Percentiles rank a stretch among this genome's conserved stretches.
Evolutionary conservation across 1,140 invertebrate species (phyloP).

Genomic region (Caenorhabditis remanei): DNA sequence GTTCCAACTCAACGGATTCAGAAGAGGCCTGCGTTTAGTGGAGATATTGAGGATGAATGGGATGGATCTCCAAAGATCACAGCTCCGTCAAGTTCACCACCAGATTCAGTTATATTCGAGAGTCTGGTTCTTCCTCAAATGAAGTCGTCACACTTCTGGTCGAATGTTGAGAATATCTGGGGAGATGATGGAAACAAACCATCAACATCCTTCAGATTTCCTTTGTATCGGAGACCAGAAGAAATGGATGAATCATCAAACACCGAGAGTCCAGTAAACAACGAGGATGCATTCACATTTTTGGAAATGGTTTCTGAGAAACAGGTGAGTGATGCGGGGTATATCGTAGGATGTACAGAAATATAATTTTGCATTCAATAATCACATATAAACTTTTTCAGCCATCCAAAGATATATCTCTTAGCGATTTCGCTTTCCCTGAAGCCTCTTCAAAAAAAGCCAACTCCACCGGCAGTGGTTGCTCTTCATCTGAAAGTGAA

Average conservation of each 20-base stretch:
- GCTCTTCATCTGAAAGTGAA: background rate
- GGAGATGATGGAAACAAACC: background rate
- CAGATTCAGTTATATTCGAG: background rate
- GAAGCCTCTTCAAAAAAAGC: slow-evolving; percentile 14
- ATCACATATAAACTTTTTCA: background rate
- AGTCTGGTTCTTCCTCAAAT: slow-evolving; percentile 27
- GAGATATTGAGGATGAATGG: slow-evolving; percentile 6
- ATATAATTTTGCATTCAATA: too few species aligned
- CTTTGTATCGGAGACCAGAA: background rate
- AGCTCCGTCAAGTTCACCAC: background rate
- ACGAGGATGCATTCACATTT: background rate
- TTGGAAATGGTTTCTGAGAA: background rate
- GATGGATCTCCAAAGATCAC: slow-evolving; percentile 11
- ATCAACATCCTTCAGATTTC: background rate
- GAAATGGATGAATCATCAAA: background rate
- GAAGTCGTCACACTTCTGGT: background rate
- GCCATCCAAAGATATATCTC: background rate
- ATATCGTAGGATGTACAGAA: background rate
- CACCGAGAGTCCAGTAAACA: background rate
- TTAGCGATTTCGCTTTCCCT: slow-evolving; percentile 14
- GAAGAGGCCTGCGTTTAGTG: background rate
- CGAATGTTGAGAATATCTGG: background rate
- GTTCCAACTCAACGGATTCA: slow-evolving; percentile 11
- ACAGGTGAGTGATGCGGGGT: background rate
- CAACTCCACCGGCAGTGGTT: slow-evolving; percentile 28